Base-by-base conservation (phyloP, 2,888 invertebrate genomes). In the Thecocarcelia acutangulata region DNA sequence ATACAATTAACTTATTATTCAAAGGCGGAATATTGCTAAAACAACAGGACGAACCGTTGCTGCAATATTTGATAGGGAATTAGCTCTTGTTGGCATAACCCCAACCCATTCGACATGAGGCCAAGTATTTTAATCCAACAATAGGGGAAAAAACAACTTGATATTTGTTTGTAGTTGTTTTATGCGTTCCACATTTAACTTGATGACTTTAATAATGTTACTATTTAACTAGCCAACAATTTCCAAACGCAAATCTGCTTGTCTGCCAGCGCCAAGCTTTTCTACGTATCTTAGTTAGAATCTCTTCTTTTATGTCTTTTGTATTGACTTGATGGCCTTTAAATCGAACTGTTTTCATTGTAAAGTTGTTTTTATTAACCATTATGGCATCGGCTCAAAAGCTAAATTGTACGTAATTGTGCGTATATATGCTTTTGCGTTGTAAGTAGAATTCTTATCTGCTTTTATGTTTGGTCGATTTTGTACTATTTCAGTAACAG, bases 261-360 rank as follows among this genome's bases (percentile, higher is more conserved):
- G n/a, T n/a, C n/a, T n/a, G n/a, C n/a, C n/a, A n/a, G n/a, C n/a
- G n/a, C n/a, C n/a, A n/a, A 24, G 15, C 11, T 17, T 50, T 46
- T 58, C 11, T n/a, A n/a, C 15, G 2, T 61, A 68, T 52, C 44
- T 44, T 24, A 69, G 61, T 52, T 33, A 61, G 33, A 69, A 76
- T 76, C 66, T 78, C 37, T 52, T 6, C 3, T 72, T 52, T 72
- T 58, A 72, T 72, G 44, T 72, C 44, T 52, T 37, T 58, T 64
- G 44, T 70, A 58, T 72, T 66, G 59, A 59, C 52, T 72, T 44
- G 72, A 52, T 59, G 72, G 58, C 42, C 33, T 66, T 50, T 59
- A 66, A 78, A 72, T 78, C 44, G 72, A 78, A 72, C 13, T 52
- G 52, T 50, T 72, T 56, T 52, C 58, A 37, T 59, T n/a, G 42